A percentile compares a stretch with the other conserved stretches of the same genome.
phyloP scores from a whole-genome alignment of 1,140 invertebrate species.

The Leptinotarsa defecta region DNA sequence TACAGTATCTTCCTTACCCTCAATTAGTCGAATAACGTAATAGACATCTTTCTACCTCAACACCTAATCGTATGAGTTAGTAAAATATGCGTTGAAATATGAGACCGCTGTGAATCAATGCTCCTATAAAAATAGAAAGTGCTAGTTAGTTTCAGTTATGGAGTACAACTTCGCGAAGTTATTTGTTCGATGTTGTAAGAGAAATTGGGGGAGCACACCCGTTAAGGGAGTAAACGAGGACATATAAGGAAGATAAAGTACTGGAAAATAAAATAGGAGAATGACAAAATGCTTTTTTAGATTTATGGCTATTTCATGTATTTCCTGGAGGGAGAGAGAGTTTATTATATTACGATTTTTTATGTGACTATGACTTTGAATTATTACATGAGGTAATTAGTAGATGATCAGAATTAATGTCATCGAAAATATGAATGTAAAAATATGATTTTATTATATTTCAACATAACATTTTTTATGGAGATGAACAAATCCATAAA shows the following conservation, averaged over 20 bases:
- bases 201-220: constrained; percentile 40
- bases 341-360: constrained; percentile 1
- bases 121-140: constrained; percentile 41
- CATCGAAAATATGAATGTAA: no score
- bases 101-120: constrained; percentile 40
- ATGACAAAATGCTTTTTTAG: constrained; percentile 50
- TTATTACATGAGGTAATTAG: no score
- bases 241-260: constrained; percentile 53
- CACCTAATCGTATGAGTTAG: background rate
- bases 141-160: constrained; percentile 44
- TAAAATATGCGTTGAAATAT: constrained; percentile 11
- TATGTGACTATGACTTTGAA: background rate
- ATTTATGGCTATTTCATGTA: constrained; percentile 39
- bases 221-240: constrained; percentile 46
- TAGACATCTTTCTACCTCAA: background rate
- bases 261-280: constrained; percentile 51
- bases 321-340: constrained; percentile 4
- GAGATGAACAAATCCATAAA: no score
- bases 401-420: no score
- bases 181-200: constrained; percentile 34
- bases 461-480: no score
- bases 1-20: no score
- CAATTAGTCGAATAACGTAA: no score
- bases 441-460: no score
- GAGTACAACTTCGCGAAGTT: constrained; percentile 34